Base-by-base conservation (phyloP, 2,797 vertebrate genomes). In the Crypturellus tataupa region DNA sequence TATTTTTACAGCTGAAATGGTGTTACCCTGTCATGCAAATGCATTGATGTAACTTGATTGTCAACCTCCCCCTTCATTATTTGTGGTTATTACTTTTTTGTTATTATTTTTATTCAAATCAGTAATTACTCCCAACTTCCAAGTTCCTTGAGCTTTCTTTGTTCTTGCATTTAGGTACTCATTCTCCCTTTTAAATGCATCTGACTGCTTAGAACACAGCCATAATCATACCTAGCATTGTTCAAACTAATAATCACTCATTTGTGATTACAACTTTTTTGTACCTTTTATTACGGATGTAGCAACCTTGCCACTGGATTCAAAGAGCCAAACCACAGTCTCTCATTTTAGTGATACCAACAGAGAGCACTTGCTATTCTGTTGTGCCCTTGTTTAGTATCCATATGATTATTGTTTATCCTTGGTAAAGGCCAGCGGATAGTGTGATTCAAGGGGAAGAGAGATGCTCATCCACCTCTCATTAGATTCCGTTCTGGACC, bases 231-330 rank as follows among this genome's bases (percentile, higher is more conserved):
- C 46, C 44, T 83, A 56, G 88, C 93, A 89, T 73, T 94, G 92
- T 71, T 93, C 90, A 96, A 92, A 94, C 92, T 78, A 95, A 96
- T 93, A 93, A 80, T 82, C 33, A 65, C 21, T 82, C 88, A 89
- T 87, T 89, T 92, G 39, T 69, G 60, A 82, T 51, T 29, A 40
- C 67, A 87, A 79, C 69, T 60, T 84, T 80, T 86, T 77, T 80
- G 56, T 72, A 53, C n/a, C 44, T 80, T 83, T 39, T 82, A 59
- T 70, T 62, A 71, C 70, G 89, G 58, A 85, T 23, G 21, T 79
- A 81, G 95, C 75, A 95, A 87, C 51, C 29, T 81, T 90, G 60
- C 64, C 47, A 75, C 51, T 19, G 53, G 55, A 81, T 89, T 82
- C 85, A 81, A 63, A 81, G 81, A 85, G 64, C 49, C 23, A 31